These are phyloP conservation scores for Heliocidaris erythrogramma DNA, from an alignment of 35 echinoderm and acorn worm genomes.

Conservation along the genomic window DNA sequence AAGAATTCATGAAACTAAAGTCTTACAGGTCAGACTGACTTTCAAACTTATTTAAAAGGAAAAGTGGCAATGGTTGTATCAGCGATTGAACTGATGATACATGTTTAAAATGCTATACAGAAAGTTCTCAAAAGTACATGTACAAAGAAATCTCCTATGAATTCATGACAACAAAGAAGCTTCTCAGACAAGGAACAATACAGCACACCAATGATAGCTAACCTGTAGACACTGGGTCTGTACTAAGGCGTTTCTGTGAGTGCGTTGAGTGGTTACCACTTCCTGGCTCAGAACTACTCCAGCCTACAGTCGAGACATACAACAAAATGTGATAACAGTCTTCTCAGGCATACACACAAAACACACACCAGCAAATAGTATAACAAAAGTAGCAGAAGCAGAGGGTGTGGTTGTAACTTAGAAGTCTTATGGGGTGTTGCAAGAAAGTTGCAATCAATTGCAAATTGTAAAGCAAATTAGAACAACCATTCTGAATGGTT, in stretches of 20 bases:
- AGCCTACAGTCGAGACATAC: slow-evolving; percentile 42
- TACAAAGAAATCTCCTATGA: background rate
- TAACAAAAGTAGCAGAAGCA: background rate
- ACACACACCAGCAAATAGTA: background rate
- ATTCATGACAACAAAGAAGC: background rate
- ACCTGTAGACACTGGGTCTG: slow-evolving; percentile 28
- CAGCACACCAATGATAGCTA: background rate
- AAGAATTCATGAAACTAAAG: too few species aligned
- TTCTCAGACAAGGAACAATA: background rate
- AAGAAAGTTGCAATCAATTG: too few species aligned
- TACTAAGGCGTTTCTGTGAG: slow-evolving; percentile 11
- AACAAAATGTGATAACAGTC: background rate
- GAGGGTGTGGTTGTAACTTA: background rate
- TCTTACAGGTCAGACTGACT: too few species aligned
- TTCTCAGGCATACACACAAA: background rate
- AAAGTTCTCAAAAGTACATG: background rate
- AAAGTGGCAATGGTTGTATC: too few species aligned
- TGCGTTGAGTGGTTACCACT: slow-evolving; percentile 49
- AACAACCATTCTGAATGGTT: too few species aligned
- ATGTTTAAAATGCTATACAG: background rate
- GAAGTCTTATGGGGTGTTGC: background rate
- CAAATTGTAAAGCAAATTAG: too few species aligned
- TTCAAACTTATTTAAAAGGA: too few species aligned
- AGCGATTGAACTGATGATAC: too few species aligned
- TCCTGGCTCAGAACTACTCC: slow-evolving; percentile 55